phyloP scores from a whole-genome alignment of 2,888 invertebrate genomes.

The Opisthograptis luteolata region DNA sequence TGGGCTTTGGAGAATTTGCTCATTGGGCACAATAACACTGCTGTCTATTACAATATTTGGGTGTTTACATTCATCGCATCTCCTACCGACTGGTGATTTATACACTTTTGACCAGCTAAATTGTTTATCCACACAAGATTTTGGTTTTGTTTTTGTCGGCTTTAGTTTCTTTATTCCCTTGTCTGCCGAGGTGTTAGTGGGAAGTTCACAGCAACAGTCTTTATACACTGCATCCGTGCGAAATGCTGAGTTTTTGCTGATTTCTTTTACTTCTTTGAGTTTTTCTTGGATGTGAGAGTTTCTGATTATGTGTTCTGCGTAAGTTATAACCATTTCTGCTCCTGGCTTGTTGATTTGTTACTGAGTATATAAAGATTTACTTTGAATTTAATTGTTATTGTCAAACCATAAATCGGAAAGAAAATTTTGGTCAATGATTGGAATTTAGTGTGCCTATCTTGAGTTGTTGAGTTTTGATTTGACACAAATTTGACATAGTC shows the following conservation, averaged over 20 bases:
- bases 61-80: constrained; percentile 32
- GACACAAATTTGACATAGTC: too few relatives aligned
- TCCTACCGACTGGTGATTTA: constrained; percentile 48
- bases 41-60: constrained; percentile 29
- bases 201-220: constrained; percentile 56
- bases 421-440: too few relatives aligned
- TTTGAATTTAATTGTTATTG: not conserved
- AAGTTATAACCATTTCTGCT: constrained; percentile 29
- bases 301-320: constrained; percentile 12
- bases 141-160: constrained; percentile 30
- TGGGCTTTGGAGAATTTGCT: not conserved
- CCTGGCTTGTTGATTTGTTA: not conserved
- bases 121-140: constrained; percentile 30
- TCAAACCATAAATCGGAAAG: too few relatives aligned
- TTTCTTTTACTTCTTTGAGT: constrained; percentile 39
- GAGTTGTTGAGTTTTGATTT: too few relatives aligned
- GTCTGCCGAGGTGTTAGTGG: constrained; percentile 27
- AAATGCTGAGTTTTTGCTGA: constrained; percentile 45
- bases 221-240: constrained; percentile 58
- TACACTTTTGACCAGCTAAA: constrained; percentile 62
- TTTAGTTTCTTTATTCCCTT: constrained; percentile 15
- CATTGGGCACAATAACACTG: constrained; percentile 8
- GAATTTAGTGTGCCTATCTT: too few relatives aligned
- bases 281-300: constrained; percentile 26
- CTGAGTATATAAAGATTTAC: not conserved